Evolutionary conservation across 37 sponge, comb jelly and placozoan genomes (phyloP), one percentile per base, ranked within the genome.

Genomic region (Oopsacas minuta): DNA sequence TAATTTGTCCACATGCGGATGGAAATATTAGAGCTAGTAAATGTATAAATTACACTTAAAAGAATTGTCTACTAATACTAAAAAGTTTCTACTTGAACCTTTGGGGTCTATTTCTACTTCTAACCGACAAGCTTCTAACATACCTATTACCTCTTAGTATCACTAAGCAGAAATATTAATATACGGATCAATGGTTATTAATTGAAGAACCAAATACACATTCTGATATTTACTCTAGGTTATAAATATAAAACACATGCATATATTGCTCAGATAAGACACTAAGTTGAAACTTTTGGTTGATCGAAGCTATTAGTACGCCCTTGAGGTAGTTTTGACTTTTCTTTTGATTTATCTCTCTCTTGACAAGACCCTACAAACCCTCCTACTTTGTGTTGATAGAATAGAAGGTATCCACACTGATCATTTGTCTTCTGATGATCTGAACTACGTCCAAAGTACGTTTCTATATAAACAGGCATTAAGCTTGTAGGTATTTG

Each of bases 371-470:
- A n/a, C 30, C 5, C 75, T 34, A 25, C 75, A 3, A 10, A 3
- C 17, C 30, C 75, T 3, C 30, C 75, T n/a, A 34, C 28, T 83
- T 91, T 87, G 23, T 90, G 88, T 53, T 96, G 91, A 84, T 96
- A 96, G 86, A 96, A 96, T 36, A 96, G 87, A 36, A 96, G 94
- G 87, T 96, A 96, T 10, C 94, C 97, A 20, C 89, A 92, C 84
- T 93, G 75, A 34, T 61, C 75, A 61, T 25, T 34, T 12, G 75
- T 61, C 17, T 34, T 3, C 75, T 61, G 75, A 61, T 34, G 75
- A 10, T 61, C 75, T 3, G 22, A 61, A 3, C 75, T 12, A 12
- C 75, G 75, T 20, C 75, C 75, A 61, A 61, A 61, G 30, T 61
- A 61, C 32, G 7, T 61, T 34, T 61, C 75, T 61, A n/a, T 7